A percentile compares a stretch with the other conserved stretches of the same genome.
These are phyloP conservation scores for Novumbra hubbsi DNA, from an alignment of 2,797 vertebrate species.

Conservation along the genomic window DNA sequence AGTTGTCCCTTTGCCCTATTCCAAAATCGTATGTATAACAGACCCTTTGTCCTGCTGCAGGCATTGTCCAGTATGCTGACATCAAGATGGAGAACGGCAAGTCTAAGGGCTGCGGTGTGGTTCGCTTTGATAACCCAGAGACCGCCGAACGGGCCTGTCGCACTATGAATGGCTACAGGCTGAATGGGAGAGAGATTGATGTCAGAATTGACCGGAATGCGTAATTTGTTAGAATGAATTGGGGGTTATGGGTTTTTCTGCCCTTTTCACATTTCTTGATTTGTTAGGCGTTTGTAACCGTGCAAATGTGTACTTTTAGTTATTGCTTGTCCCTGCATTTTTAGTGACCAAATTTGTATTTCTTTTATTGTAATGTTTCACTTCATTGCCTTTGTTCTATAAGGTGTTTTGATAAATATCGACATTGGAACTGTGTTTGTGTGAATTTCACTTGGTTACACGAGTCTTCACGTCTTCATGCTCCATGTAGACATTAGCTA, in stretches of 20 bases:
- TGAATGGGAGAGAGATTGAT: constrained; percentile 94
- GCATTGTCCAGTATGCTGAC: constrained; percentile 93
- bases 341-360: constrained; percentile 71
- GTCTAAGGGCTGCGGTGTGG: constrained; percentile 96
- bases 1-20: background rate
- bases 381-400: constrained; percentile 62
- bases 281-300: constrained; percentile 53
- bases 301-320: constrained; percentile 61
- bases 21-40: background rate
- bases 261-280: constrained; percentile 45
- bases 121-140: constrained; percentile 93
- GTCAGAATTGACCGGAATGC: constrained; percentile 96
- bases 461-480: too few species aligned
- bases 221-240: constrained; percentile 63
- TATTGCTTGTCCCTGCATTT: constrained; percentile 44
- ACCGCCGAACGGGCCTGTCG: constrained; percentile 91
- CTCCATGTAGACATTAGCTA: too few species aligned
- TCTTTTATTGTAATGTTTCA: constrained; percentile 47
- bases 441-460: too few species aligned
- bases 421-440: constrained; percentile 35
- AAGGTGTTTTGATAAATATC: constrained; percentile 81
- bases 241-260: constrained; percentile 30
- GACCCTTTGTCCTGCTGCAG: constrained; percentile 57
- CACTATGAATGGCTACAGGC: constrained; percentile 94
- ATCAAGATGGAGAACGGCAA: constrained; percentile 99